phyloP scores from a whole-genome alignment of 1,140 invertebrate genomes.

The Scaptomyza hsui region DNA sequence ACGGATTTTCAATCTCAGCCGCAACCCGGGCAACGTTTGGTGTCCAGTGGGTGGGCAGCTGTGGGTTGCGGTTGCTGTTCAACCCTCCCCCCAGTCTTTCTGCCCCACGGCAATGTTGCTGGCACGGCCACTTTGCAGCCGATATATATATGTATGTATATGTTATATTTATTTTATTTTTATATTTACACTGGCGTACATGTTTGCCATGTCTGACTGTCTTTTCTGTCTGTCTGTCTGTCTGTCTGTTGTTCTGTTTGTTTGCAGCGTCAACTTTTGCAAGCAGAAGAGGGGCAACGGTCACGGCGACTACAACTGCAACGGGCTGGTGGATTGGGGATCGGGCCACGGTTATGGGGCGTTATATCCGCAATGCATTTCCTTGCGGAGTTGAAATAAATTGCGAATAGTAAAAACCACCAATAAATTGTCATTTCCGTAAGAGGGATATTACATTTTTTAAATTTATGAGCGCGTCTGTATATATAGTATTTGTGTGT shows the following conservation, averaged over 20 bases:
- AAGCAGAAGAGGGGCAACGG: constrained; percentile 31
- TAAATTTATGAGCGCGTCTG: constrained; percentile 77
- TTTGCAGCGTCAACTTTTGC: constrained; percentile 71
- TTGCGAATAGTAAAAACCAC: constrained; percentile 83
- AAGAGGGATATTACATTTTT: constrained; percentile 83
- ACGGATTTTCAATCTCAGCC: constrained; percentile 80
- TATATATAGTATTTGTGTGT: neutral
- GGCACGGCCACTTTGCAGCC: constrained; percentile 70
- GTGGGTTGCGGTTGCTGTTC: constrained; percentile 22
- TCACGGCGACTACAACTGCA: constrained; percentile 16
- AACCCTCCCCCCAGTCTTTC: neutral
- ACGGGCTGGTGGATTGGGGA: neutral
- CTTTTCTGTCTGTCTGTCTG: constrained; percentile 34
- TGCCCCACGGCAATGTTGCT: neutral
- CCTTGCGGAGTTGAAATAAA: constrained; percentile 83
- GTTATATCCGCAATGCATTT: constrained; percentile 83
- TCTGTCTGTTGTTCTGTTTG: constrained; percentile 62
- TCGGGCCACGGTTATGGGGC: constrained; percentile 28
- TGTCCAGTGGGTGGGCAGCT: constrained; percentile 8
- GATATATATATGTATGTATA: constrained; percentile 55
- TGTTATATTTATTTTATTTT: constrained; percentile 75
- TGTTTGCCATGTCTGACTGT: constrained; percentile 43
- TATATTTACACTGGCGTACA: constrained; percentile 74
- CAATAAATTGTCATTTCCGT: constrained; percentile 84
- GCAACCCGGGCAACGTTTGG: constrained; percentile 23